Base-by-base conservation (phyloP, 2,797 vertebrate genomes). In the Eremophila alpestris region DNA sequence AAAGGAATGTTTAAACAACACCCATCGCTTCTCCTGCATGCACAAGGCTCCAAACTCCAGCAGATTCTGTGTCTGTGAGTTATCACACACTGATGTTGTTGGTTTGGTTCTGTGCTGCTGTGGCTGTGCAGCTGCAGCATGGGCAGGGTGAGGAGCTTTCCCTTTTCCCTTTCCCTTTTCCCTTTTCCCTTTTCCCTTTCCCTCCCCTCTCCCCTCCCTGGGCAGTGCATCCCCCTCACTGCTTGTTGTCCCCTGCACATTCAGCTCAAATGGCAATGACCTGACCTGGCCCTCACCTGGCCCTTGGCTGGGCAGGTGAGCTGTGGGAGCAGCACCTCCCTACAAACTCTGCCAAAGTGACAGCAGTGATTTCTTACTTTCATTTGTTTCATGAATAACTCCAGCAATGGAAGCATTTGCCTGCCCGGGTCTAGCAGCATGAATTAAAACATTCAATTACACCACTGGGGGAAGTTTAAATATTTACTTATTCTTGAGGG, bases 401-500 rank as follows among this genome's bases (percentile, higher is more conserved):
- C 4, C 77, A 71, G 54, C 69, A 13, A 48, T 1, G 59, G 73
- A 62, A 86, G 59, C 19, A 24, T 74, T 92, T 65, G 73, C 73
- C 75, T 62, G 63, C 10, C 87, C 89, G 32, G 0, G 11, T 76
- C 65, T 71, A 60, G 67, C 76, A 70, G 75, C 58, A 7, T 65
- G 87, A 94, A 83, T 94, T 90, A 90, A 75, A 94, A 60, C 74
- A 84, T 83, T 97, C 90, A 92, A 43, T 96, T 96, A 91, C 91
- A 92, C 55, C 75, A 9, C 7, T 20, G 73, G 88, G 87, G 78
- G 60, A 64, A 84, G 52, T 89, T 92, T 93, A 94, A 95, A 95
- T 90, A 95, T 95, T 95, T 95, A 91, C 93, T 92, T 94, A 75
- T 92, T 81, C 87, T 92, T 92, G n/a, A 84, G 93, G 59, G 90